Percentiles rank a stretch among this genome's conserved stretches.
These are phyloP conservation scores for Plumapathes pennacea DNA, from an alignment of 92 coral and sea anemone species.

Conservation along the genomic window DNA sequence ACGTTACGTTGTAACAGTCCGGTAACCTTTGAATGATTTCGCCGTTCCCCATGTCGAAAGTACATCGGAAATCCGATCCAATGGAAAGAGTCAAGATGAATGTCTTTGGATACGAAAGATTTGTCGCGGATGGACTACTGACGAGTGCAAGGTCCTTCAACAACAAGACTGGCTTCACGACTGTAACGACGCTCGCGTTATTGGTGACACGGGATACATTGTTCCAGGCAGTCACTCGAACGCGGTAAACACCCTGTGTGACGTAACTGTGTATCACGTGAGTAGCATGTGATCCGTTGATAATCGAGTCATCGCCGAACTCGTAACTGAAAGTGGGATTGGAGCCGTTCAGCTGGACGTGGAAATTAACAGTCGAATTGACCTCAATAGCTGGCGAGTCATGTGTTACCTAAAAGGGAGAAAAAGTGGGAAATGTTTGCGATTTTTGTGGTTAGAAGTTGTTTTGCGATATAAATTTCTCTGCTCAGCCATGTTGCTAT, in stretches of 20 bases:
- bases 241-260: slow-evolving; percentile 27
- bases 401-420: too few species aligned
- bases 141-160: slow-evolving; percentile 15
- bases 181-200: slow-evolving; percentile 12
- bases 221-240: slow-evolving; percentile 61
- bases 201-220: slow-evolving; percentile 58
- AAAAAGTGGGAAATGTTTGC: too few species aligned
- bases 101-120: slow-evolving; percentile 43
- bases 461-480: too few species aligned
- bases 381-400: too few species aligned
- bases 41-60: slow-evolving; percentile 57
- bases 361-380: slow-evolving; percentile 41
- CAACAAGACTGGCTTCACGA: slow-evolving; percentile 71
- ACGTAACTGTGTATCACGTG: slow-evolving; percentile 27
- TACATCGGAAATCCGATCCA: slow-evolving; percentile 81
- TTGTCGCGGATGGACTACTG: slow-evolving; percentile 26
- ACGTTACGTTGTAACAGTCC: slow-evolving; percentile 40
- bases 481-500: too few species aligned
- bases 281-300: slow-evolving; percentile 12
- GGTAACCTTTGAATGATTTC: neutral
- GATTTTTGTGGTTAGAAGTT: too few species aligned
- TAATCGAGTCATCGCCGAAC: slow-evolving; percentile 54
- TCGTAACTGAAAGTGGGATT: slow-evolving; percentile 45
- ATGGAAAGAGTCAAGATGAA: slow-evolving; percentile 46
- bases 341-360: slow-evolving; percentile 60